These are phyloP conservation scores for Zosterops pallidus DNA, from an alignment of 2,113 vertebrate genomes.

Conservation along the genomic window DNA sequence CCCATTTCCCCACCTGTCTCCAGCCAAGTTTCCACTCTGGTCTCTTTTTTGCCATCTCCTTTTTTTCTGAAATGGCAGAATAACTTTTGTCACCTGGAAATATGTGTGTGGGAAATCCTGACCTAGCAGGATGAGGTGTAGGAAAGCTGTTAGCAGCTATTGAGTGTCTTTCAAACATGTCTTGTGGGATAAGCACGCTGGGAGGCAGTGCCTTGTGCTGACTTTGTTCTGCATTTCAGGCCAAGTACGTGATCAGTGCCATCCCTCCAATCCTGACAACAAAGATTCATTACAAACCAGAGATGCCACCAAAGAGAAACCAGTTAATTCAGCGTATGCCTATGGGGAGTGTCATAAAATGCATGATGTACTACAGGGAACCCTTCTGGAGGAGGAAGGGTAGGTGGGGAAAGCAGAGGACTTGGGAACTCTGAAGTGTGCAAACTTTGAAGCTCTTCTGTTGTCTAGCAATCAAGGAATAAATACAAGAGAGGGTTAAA, in stretches of 20 bases:
- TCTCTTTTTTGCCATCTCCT: neutral
- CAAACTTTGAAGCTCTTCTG: neutral
- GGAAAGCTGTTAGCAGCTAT: neutral
- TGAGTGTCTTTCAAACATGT: rapidly evolving
- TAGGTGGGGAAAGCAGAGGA: slow-evolving; percentile 49
- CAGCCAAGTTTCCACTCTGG: neutral
- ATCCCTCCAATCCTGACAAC: slow-evolving; percentile 86
- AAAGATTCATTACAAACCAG: slow-evolving; percentile 92
- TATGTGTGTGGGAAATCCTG: neutral
- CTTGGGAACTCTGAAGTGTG: rapidly evolving
- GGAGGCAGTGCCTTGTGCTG: neutral
- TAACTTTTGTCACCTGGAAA: neutral
- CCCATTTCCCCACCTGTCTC: neutral
- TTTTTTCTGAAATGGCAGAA: neutral
- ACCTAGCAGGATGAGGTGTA: neutral
- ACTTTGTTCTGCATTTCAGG: slow-evolving; percentile 73
- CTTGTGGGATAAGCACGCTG: rapidly evolving
- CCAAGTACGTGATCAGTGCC: slow-evolving; percentile 87
- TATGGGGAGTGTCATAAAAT: slow-evolving; percentile 95
- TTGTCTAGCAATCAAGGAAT: neutral
- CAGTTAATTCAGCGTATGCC: slow-evolving; percentile 92
- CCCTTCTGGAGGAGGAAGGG: slow-evolving; percentile 94
- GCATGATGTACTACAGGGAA: slow-evolving; percentile 96
- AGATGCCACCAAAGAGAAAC: slow-evolving; percentile 88
- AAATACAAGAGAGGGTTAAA: neutral